Percentiles rank a stretch among this genome's conserved stretches.
Conservation (phyloP, 2,113 vertebrate species). For the Elephantulus edwardii region DNA sequence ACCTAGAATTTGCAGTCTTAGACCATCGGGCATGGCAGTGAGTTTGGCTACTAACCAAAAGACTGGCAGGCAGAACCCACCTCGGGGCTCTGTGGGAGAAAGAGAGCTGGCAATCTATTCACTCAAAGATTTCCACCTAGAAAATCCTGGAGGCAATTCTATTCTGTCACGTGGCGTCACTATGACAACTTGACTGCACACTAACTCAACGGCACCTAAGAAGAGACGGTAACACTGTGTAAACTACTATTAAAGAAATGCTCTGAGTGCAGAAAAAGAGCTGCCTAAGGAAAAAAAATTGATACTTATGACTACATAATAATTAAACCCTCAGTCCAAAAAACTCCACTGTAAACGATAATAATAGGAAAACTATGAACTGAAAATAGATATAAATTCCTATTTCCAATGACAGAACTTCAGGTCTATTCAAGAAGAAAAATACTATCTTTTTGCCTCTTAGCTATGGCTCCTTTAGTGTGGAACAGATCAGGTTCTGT, state of each 20-base stretch:
- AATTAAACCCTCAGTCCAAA: slow-evolving; percentile 10
- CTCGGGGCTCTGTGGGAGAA: background rate
- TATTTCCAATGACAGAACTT: background rate
- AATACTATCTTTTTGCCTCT: background rate
- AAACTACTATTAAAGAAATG: slow-evolving; percentile 38
- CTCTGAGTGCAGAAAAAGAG: background rate
- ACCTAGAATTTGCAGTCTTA: too few species aligned
- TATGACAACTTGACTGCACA: background rate
- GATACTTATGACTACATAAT: background rate
- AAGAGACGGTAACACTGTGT: background rate
- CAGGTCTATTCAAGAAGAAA: background rate
- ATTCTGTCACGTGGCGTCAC: background rate
- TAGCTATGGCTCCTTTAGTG: background rate
- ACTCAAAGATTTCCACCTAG: background rate
- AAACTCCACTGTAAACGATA: background rate
- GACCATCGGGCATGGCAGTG: too few species aligned
- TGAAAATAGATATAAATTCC: background rate
- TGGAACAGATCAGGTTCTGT: background rate
- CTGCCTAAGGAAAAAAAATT: slow-evolving; percentile 33
- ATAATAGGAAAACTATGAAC: slow-evolving; percentile 32
- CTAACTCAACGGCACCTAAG: background rate
- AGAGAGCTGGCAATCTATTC: background rate
- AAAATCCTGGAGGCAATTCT: background rate
- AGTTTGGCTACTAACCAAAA: background rate
- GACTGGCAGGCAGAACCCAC: background rate